Evolutionary conservation across 2,113 vertebrate species (phyloP).

Genomic region (Pandion haliaetus): DNA sequence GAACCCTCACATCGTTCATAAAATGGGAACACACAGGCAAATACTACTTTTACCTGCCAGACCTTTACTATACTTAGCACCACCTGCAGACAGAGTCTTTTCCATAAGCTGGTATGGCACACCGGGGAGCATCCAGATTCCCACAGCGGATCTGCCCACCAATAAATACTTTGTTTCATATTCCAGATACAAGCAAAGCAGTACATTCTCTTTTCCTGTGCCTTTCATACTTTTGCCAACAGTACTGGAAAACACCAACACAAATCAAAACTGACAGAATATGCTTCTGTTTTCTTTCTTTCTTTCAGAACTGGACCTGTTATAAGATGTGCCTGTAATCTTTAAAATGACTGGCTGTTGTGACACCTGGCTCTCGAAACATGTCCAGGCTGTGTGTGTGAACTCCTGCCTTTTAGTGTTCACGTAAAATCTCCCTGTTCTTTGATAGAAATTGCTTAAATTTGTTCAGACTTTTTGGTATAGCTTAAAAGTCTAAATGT

Average conservation of each 20-base stretch:
- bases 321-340: background rate
- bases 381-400: background rate
- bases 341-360: constrained; percentile 44
- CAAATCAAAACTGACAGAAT: background rate
- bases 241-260: background rate
- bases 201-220: background rate
- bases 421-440: background rate
- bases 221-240: background rate
- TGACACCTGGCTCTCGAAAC: constrained; percentile 16
- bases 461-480: background rate
- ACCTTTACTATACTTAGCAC: background rate
- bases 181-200: background rate
- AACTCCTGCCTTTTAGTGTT: background rate
- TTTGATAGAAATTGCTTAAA: background rate
- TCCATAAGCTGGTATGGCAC: background rate
- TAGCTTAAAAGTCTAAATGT: background rate
- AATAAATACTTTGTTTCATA: background rate
- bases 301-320: background rate
- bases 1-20: background rate
- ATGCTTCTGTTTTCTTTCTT: background rate
- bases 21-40: background rate
- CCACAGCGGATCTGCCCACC: background rate
- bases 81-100: background rate
- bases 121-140: background rate
- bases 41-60: background rate